phyloP scores from a whole-genome alignment of 2,113 vertebrate species.

The Trachemys scripta region DNA sequence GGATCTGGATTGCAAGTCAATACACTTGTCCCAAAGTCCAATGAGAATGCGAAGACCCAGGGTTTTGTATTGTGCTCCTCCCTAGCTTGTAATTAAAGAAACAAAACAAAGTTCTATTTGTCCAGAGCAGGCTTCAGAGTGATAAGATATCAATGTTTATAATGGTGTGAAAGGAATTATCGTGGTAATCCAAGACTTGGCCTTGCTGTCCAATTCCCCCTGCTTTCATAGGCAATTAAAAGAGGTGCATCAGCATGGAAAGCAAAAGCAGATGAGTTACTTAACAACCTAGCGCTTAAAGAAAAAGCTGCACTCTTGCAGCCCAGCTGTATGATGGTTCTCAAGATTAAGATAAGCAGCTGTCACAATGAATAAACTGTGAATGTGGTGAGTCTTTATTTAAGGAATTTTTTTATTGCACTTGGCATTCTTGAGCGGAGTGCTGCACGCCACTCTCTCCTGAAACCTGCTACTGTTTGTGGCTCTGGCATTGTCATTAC shows the following conservation, averaged over 20 bases:
- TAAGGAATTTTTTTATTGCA: constrained; percentile 55
- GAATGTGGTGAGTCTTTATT: constrained; percentile 32
- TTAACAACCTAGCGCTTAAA: not conserved
- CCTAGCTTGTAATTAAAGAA: not conserved
- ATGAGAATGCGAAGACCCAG: not conserved
- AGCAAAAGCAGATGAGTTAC: not conserved
- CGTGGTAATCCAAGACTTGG: not conserved
- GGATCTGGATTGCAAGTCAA: not conserved
- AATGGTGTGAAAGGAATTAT: not conserved
- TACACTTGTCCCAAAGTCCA: not conserved
- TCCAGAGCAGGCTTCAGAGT: not conserved
- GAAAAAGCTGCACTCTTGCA: constrained; percentile 11
- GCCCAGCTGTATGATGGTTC: not conserved
- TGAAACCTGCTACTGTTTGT: constrained; percentile 55
- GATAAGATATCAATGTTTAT: not conserved
- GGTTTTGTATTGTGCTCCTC: not conserved
- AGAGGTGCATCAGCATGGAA: not conserved
- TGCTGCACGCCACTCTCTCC: constrained; percentile 38
- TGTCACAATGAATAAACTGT: constrained; percentile 30
- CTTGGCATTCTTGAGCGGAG: constrained; percentile 41
- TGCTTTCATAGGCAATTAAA: constrained; percentile 39
- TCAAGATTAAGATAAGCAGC: constrained; percentile 34
- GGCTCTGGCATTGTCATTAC: constrained; percentile 43
- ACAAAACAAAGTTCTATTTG: not conserved
- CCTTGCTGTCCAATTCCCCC: not conserved